Evolutionary conservation across 2,113 vertebrate species (phyloP), one percentile per base, ranked within the genome.

Genomic region (Chloropsis cyanopogon): DNA sequence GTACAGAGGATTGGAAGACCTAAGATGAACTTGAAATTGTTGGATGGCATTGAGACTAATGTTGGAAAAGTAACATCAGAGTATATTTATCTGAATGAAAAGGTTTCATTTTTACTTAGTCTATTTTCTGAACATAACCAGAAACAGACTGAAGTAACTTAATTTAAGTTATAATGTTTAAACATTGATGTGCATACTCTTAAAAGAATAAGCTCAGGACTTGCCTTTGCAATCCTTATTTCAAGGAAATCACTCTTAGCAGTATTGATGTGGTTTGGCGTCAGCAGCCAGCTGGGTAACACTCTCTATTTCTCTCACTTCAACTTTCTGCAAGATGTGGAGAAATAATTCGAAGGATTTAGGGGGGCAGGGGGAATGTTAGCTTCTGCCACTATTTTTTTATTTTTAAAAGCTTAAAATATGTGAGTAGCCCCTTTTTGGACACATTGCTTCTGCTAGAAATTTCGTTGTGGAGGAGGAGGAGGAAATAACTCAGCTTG

Each of bases 361-460:
- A 15, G 41, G 3, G n/a, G 3, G 6, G 13, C 0, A 4, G 7
- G 3, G 3, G 2, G 4, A 4, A 9, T 68, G 21, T 53, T 80
- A 28, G 23, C 28, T 59, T 79, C 17, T 82, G 14, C 57, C 68
- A 23, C 33, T 61, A 2, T n/a, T 41, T 47, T 21, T 44, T 12
- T 80, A 23, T 53, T 65, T 20, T 73, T 57, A 46, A 76, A 49
- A 69, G 22, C n/a, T 81, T 81, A 19, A 63, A 89, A 49, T 53
- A 7, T 3, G 1, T 49, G 29, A 7, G 7, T 76, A 94, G 12
- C 21, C 12, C 41, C 29, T 63, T 86, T 50, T 54, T 64, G 25
- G 41, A 64, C 13, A 14, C 3, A 4, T 12, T 46, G 13, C 49
- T 61, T 23, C 71, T 87, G 59, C 31, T 89, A 65, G 66, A 50